Conservation (phyloP, 1,140 invertebrate species). For the Harlomillsia oculata region DNA sequence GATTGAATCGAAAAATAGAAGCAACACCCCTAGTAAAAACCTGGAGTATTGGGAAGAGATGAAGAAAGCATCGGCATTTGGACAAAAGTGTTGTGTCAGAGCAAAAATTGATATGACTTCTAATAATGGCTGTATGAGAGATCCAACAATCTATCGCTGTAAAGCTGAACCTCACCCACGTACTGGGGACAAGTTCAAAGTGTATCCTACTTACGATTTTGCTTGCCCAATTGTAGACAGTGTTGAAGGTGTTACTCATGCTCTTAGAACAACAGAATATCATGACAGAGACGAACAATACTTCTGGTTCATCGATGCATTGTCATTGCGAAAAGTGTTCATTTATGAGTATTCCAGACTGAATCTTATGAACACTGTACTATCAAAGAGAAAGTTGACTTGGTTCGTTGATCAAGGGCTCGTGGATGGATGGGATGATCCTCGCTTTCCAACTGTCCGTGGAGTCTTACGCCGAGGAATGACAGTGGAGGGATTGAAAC, state of each 20-base stretch:
- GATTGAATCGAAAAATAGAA: conserved; percentile 73
- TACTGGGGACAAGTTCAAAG: conserved; percentile 94
- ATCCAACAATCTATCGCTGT: conserved; percentile 99
- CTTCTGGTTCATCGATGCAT: conserved; percentile 86
- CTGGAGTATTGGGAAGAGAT: conserved; percentile 89
- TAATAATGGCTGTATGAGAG: conserved; percentile 89
- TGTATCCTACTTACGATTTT: conserved; percentile 99
- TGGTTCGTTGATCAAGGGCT: conserved; percentile 91
- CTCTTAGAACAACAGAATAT: conserved; percentile 95
- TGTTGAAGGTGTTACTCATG: conserved; percentile 94
- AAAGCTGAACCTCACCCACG: conserved; percentile 87
- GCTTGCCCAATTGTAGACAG: conserved; percentile 98
- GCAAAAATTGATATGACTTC: conserved; percentile 98
- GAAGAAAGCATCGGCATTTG: conserved; percentile 68
- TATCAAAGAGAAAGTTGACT: conserved; percentile 93
- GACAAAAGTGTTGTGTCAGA: conserved; percentile 81
- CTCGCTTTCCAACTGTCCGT: conserved; percentile 94
- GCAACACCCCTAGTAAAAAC: conserved; percentile 76
- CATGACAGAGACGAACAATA: conserved; percentile 96
- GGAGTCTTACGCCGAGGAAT: conserved; percentile 90
- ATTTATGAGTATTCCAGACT: conserved; percentile 93
- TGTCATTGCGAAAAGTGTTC: conserved; percentile 76
- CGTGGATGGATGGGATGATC: conserved; percentile 99
- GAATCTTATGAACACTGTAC: conserved; percentile 94
- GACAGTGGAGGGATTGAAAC: conserved; percentile 91